phyloP scores from a whole-genome alignment of 2,113 vertebrate species.

The Alexandromys fortis region DNA sequence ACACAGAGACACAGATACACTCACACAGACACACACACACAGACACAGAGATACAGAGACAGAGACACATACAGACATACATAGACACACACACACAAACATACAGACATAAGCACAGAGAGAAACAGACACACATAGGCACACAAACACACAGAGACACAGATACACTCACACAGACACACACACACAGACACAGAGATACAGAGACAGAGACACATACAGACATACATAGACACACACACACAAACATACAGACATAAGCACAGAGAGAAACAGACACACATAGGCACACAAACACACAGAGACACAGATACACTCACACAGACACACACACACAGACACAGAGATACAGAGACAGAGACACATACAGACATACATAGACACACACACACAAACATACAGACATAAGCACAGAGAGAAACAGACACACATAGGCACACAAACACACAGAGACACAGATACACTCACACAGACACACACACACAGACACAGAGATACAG shows the following conservation, averaged over 20 bases:
- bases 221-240: background rate
- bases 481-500: background rate
- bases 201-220: background rate
- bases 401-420: too few species aligned
- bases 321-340: background rate
- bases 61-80: background rate
- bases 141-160: background rate
- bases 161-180: background rate
- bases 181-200: background rate
- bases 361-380: background rate
- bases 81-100: background rate
- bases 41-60: background rate
- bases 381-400: background rate
- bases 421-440: background rate
- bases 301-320: background rate
- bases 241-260: too few species aligned
- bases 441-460: background rate
- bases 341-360: background rate
- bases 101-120: too few species aligned
- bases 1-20: background rate
- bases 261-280: too few species aligned
- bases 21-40: background rate
- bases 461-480: background rate
- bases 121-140: background rate
- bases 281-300: background rate